A percentile compares a stretch with the other conserved stretches of the same genome.
Evolutionary conservation across 2,113 vertebrate genomes (phyloP).

Genomic region (Ciconia boyciana): DNA sequence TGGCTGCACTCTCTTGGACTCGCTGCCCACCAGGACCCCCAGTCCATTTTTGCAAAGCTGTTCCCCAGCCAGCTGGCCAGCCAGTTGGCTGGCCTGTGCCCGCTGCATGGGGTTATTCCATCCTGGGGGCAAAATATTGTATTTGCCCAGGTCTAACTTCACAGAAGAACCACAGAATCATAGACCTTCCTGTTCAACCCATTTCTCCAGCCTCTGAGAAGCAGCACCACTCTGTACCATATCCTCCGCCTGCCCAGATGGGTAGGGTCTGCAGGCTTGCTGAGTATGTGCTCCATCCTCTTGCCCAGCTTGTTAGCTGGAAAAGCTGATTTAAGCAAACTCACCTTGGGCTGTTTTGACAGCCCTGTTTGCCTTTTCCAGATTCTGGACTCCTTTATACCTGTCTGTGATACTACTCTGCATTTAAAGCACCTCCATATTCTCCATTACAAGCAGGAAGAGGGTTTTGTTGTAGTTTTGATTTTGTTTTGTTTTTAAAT

Average conservation of each 20-base stretch:
- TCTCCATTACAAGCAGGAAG: not conserved
- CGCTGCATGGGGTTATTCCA: not conserved
- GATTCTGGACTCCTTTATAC: not conserved
- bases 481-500: not conserved
- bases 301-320: not conserved
- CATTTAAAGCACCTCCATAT: not conserved
- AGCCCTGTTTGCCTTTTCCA: not conserved
- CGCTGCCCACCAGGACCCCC: not conserved
- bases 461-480: not conserved
- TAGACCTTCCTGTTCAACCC: not conserved
- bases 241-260: not conserved
- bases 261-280: not conserved
- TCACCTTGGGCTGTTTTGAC: not conserved
- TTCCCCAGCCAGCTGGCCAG: not conserved
- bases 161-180: not conserved
- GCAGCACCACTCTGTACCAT: not conserved
- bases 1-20: not conserved
- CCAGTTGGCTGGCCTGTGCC: not conserved
- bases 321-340: not conserved
- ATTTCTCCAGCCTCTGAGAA: not conserved
- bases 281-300: not conserved
- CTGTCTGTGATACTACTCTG: not conserved
- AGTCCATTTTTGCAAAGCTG: not conserved
- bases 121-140: not conserved
- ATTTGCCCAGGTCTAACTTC: not conserved